Conservation (phyloP, 2,888 invertebrate species). For the Prosapia bicincta region DNA sequence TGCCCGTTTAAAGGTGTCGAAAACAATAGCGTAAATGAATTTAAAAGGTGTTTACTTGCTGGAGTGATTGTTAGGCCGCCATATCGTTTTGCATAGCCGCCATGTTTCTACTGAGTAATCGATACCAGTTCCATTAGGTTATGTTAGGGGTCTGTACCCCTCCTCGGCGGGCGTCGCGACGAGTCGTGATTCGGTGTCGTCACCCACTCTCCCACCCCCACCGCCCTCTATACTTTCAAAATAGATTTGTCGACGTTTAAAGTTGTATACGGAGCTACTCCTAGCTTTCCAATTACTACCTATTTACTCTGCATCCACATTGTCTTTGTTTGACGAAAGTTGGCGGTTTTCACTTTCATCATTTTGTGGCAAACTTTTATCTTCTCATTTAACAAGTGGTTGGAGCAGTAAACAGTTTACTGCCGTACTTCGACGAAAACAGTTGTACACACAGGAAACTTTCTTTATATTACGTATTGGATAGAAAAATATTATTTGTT, state of each 20-base stretch:
- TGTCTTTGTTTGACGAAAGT: background rate
- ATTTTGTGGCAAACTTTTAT: background rate
- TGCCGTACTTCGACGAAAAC: too few species aligned
- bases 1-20: too few species aligned
- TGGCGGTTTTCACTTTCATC: background rate
- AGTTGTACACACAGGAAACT: too few species aligned
- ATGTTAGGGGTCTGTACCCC: conserved; percentile 4
- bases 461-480: too few species aligned
- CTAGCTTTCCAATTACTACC: background rate
- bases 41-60: background rate
- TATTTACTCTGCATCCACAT: background rate
- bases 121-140: background rate
- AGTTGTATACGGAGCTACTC: conserved; percentile 9
- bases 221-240: conserved; percentile 5
- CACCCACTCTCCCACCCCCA: background rate
- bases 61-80: background rate
- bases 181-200: conserved; percentile 17
- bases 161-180: conserved; percentile 11
- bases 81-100: background rate
- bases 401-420: background rate
- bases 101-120: background rate
- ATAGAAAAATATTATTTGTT: too few species aligned
- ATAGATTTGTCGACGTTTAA: conserved; percentile 28
- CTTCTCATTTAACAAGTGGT: background rate
- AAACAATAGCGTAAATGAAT: background rate